Evolutionary conservation across 1,140 invertebrate genomes (phyloP).

Genomic region (Ostrea denselamellosa): DNA sequence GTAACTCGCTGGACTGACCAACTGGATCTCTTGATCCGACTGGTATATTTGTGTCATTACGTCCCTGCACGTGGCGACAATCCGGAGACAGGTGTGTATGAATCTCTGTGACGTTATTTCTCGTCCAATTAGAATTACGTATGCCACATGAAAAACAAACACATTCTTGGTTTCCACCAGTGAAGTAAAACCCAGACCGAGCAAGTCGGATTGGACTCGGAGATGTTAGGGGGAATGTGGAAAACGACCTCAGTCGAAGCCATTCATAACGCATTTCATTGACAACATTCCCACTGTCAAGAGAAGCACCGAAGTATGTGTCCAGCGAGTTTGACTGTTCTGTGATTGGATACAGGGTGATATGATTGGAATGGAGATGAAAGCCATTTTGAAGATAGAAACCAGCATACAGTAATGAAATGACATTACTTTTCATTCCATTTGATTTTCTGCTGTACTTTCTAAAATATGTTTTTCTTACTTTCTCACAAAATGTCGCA

Average conservation of each 20-base stretch:
- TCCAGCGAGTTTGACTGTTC: not conserved
- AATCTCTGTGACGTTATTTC: not conserved
- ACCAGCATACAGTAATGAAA: not conserved
- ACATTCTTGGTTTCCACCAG: slow-evolving; percentile 8
- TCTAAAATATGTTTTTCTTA: not conserved
- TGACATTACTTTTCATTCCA: not conserved
- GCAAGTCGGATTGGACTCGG: not conserved
- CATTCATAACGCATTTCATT: slow-evolving; percentile 26
- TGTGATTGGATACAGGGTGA: not conserved
- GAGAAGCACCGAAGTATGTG: not conserved
- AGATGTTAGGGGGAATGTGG: not conserved
- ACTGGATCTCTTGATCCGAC: not conserved
- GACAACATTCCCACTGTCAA: not conserved
- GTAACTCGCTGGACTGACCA: not conserved
- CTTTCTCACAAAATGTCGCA: not conserved
- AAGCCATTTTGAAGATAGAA: not conserved
- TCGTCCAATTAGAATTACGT: not conserved
- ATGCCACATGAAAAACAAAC: slow-evolving; percentile 37
- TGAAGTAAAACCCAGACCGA: slow-evolving; percentile 36
- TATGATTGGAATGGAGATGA: not conserved
- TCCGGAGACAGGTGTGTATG: slow-evolving; percentile 25
- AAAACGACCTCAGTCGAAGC: slow-evolving; percentile 19
- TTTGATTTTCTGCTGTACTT: not conserved
- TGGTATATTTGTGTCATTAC: slow-evolving; percentile 30
- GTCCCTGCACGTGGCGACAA: slow-evolving; percentile 5